A percentile compares a stretch with the other conserved stretches of the same genome.
Conservation (phyloP, 2,797 vertebrate genomes). For the Hypotaenidia okinawae region DNA sequence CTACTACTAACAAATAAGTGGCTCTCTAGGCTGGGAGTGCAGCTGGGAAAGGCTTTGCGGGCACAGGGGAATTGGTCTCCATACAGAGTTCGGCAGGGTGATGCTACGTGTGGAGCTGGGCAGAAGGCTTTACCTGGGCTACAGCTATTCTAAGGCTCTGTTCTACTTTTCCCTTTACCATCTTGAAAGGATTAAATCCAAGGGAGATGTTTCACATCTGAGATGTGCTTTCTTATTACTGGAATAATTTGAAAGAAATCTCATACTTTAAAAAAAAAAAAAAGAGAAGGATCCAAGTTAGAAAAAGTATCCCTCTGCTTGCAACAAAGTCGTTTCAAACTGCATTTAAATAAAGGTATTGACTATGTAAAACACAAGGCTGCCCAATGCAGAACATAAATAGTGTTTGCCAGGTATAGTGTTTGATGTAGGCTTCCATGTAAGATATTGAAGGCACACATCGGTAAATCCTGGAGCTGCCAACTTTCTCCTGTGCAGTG, state of each 20-base stretch:
- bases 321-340: conserved; percentile 8
- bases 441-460: conserved; percentile 20
- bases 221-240: background rate
- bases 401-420: conserved; percentile 4
- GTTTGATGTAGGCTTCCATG: conserved; percentile 26
- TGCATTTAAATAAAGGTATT: conserved; percentile 40
- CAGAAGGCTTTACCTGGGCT: background rate
- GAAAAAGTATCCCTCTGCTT: background rate
- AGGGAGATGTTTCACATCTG: background rate
- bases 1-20: background rate
- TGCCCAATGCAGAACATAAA: conserved; percentile 15
- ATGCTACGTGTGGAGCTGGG: fast-evolving
- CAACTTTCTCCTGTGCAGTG: conserved; percentile 39
- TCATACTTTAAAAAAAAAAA: background rate
- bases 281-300: background rate
- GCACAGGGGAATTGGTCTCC: fast-evolving
- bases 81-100: background rate
- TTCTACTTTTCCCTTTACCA: background rate
- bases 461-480: conserved; percentile 45
- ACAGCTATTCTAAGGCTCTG: background rate
- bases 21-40: background rate
- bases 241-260: background rate
- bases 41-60: background rate
- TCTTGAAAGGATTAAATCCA: background rate
- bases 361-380: conserved; percentile 30